These are phyloP conservation scores for Erebia ligea DNA, from an alignment of 2,888 invertebrate genomes.

Conservation along the genomic window DNA sequence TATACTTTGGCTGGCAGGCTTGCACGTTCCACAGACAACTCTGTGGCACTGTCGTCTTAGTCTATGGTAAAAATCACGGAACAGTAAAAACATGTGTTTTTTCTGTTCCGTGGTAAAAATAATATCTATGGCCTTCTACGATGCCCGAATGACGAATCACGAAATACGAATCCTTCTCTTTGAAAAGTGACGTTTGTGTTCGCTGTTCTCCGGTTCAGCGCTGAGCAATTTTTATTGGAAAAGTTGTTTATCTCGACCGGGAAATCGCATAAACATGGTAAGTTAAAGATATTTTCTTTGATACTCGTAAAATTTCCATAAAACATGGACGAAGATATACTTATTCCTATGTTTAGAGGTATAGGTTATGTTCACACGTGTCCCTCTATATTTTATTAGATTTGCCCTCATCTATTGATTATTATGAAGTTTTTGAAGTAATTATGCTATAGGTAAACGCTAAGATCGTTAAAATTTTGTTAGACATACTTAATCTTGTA, in stretches of 20 bases:
- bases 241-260: conserved; percentile 95
- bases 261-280: conserved; percentile 84
- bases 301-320: not conserved
- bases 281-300: conserved; percentile 45
- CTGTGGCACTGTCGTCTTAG: too few relatives aligned
- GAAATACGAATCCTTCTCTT: conserved; percentile 7
- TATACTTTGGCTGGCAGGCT: too few relatives aligned
- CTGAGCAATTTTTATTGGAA: conserved; percentile 87
- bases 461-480: too few relatives aligned
- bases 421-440: not conserved
- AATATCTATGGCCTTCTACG: not conserved
- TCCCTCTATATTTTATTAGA: conserved; percentile 13
- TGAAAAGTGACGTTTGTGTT: conserved; percentile 52
- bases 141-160: too few relatives aligned
- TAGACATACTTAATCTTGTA: too few relatives aligned
- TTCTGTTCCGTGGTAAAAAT: too few relatives aligned
- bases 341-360: not conserved
- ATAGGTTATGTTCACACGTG: conserved; percentile 71
- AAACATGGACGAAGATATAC: not conserved
- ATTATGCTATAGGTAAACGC: too few relatives aligned
- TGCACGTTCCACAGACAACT: too few relatives aligned
- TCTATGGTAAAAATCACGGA: too few relatives aligned
- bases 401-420: not conserved
- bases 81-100: too few relatives aligned
- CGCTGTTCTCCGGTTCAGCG: conserved; percentile 92